These are phyloP conservation scores for Meloidogyne exigua DNA, from an alignment of 1,140 invertebrate genomes.

Conservation along the genomic window DNA sequence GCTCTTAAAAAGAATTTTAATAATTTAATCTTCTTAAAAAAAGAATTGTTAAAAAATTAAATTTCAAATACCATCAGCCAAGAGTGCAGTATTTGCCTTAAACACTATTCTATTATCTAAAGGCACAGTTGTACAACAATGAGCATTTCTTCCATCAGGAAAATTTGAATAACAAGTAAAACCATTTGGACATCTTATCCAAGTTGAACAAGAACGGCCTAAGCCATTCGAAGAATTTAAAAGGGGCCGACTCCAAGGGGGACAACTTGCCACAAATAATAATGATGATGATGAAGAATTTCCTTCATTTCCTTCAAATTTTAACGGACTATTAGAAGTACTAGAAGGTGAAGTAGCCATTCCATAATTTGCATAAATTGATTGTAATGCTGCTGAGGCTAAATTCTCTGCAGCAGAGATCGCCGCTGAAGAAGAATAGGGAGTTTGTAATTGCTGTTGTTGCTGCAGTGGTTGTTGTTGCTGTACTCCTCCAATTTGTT, in stretches of 20 bases:
- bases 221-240: slow-evolving; percentile 33
- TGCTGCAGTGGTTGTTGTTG: not conserved
- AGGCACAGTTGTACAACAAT: slow-evolving; percentile 50
- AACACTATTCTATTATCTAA: slow-evolving; percentile 48
- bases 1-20: not conserved
- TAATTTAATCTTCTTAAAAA: too few species aligned
- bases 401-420: not conserved
- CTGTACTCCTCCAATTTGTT: not conserved
- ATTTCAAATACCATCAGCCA: slow-evolving; percentile 10
- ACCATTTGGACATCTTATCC: slow-evolving; percentile 46
- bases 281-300: not conserved
- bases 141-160: slow-evolving; percentile 49
- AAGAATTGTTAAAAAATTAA: too few species aligned
- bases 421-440: not conserved
- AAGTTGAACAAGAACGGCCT: slow-evolving; percentile 50
- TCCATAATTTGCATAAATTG: not conserved
- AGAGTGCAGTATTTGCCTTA: slow-evolving; percentile 26
- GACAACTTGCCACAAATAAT: slow-evolving; percentile 44
- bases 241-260: slow-evolving; percentile 45
- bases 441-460: not conserved
- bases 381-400: slow-evolving; percentile 1
- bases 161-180: slow-evolving; percentile 54
- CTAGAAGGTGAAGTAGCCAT: not conserved
- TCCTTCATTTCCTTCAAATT: too few species aligned
- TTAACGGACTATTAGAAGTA: too few species aligned